Evolutionary conservation across 92 coral and sea anemone species (phyloP), one percentile per base, ranked within the genome.

Genomic region (Porites lobata): DNA sequence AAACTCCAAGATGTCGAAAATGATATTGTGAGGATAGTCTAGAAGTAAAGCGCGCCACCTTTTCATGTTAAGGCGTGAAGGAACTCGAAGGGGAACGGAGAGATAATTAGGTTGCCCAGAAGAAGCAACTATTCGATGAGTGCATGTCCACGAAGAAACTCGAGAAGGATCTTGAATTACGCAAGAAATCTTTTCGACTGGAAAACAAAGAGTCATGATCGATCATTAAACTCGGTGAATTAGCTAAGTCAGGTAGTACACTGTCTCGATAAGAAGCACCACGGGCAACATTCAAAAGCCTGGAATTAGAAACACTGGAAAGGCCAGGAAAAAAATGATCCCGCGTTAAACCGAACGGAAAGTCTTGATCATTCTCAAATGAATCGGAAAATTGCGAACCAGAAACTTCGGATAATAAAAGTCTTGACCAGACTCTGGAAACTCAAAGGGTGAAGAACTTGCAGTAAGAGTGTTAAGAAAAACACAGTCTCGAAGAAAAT

Each of bases 1-100:
- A 7, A 59, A 81, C 20, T 65, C 12, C 10, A 81, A 38, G 24
- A 14, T 67, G 15, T 81, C 77, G n/a, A 76, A 81, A 65, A 81
- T 26, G 7, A 47, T 51, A 2, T 8, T 15, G 22, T 81, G 77
- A 26, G 6, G 26, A 68, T 81, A 81, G 17, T 80, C 58, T 7
- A 9, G n/a, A 13, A 79, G 24, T 8, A 22, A 10, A 13, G 56
- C 15, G 1, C 85, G 66, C 86, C 86, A 82, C 19, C 51, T 18
- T 1, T 8, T 18, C 8, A 69, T 50, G 1, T 69, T 38, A 4
- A 82, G 72, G 0, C 43, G 6, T 6, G 78, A 82, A 8, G 78
- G 86, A n/a, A 82, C 86, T 7, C 53, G 86, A 19, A 67, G 38
- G 50, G 53, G 86, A 4, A 2, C 26, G 15, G 6, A 21, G 4